Conservation (phyloP, 2,113 vertebrate genomes). For the Ictalurus furcatus region DNA sequence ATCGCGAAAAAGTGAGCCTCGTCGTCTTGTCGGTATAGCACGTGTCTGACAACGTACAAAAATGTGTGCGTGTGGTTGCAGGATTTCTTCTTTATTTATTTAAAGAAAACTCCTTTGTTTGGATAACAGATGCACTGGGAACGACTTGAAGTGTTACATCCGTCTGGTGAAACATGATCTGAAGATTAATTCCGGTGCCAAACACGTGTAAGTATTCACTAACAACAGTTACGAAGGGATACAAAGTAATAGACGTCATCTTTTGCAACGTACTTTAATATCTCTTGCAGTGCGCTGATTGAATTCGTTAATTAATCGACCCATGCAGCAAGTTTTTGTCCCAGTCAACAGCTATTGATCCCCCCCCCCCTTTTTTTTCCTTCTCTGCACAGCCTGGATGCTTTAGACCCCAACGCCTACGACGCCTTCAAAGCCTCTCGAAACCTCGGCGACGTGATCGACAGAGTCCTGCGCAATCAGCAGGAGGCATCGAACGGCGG, state of each 20-base stretch:
- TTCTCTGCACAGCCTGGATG: slow-evolving; percentile 79
- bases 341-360: background rate
- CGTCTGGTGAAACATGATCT: slow-evolving; percentile 94
- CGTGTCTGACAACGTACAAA: too few species aligned
- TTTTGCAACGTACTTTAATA: background rate
- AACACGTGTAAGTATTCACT: slow-evolving; percentile 89
- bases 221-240: background rate
- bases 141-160: slow-evolving; percentile 95
- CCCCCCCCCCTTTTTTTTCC: too few species aligned
- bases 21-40: background rate
- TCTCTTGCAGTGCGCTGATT: too few species aligned
- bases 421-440: slow-evolving; percentile 97
- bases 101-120: background rate
- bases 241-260: background rate
- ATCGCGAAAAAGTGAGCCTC: slow-evolving; percentile 81
- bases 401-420: slow-evolving; percentile 93
- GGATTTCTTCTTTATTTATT: too few species aligned
- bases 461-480: slow-evolving; percentile 87
- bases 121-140: slow-evolving; percentile 84
- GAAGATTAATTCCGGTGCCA: slow-evolving; percentile 96
- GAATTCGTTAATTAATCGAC: background rate
- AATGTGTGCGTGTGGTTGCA: background rate
- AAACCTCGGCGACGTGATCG: slow-evolving; percentile 91
- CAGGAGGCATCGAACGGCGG: slow-evolving; percentile 81
- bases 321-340: background rate